Evolutionary conservation across 2,797 vertebrate genomes (phyloP).

Genomic region (Tragelaphus oryx): DNA sequence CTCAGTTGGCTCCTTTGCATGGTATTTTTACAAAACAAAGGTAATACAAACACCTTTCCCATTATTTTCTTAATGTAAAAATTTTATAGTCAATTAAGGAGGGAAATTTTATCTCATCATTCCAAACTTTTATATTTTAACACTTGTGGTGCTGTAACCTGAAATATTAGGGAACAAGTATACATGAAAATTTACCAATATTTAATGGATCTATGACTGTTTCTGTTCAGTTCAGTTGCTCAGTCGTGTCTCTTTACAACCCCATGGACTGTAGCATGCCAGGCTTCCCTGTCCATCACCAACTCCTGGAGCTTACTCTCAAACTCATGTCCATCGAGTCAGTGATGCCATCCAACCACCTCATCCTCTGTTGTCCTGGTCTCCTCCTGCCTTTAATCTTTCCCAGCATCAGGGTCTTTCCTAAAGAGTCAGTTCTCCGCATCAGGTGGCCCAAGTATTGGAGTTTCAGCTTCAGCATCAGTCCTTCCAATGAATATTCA

Average conservation of each 20-base stretch:
- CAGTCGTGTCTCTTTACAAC: background rate
- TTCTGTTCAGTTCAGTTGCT: background rate
- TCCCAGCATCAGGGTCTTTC: background rate
- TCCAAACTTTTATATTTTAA: constrained; percentile 32
- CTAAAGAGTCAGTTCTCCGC: background rate
- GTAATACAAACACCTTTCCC: background rate
- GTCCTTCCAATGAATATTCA: background rate
- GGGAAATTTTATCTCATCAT: background rate
- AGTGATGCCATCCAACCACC: background rate
- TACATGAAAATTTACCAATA: background rate
- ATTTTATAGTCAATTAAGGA: background rate
- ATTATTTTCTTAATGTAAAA: background rate
- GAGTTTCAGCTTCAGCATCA: background rate
- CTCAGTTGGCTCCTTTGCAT: background rate
- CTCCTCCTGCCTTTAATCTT: background rate
- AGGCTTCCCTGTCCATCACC: background rate
- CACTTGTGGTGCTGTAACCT: background rate
- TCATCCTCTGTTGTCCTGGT: background rate
- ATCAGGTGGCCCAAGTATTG: background rate
- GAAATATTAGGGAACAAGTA: background rate
- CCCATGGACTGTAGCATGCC: background rate
- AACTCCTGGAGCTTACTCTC: background rate
- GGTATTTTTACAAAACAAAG: constrained; percentile 24
- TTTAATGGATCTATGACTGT: background rate
- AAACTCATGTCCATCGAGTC: background rate